These are phyloP conservation scores for Masnerella sp. DNA, from an alignment of 2,888 invertebrate species.

Conservation along the genomic window DNA sequence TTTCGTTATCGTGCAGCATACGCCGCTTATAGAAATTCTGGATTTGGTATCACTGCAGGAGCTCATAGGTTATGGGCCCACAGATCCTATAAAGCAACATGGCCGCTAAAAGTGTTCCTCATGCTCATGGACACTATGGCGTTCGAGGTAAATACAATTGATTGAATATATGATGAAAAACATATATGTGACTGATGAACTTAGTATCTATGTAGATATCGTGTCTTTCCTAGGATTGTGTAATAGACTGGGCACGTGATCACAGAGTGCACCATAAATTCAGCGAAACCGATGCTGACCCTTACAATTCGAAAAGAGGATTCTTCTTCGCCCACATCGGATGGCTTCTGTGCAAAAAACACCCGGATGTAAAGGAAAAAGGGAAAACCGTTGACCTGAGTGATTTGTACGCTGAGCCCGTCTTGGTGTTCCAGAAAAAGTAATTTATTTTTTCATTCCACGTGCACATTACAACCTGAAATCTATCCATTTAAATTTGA, in stretches of 20 bases:
- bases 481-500: no score
- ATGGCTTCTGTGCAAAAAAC: constrained; percentile 94
- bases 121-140: constrained; percentile 92
- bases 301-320: constrained; percentile 93
- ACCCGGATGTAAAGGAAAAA: constrained; percentile 91
- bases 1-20: constrained; percentile 80
- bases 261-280: constrained; percentile 93
- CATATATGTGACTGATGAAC: background rate
- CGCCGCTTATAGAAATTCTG: constrained; percentile 86
- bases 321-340: constrained; percentile 98
- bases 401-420: constrained; percentile 89
- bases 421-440: constrained; percentile 93
- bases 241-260: constrained; percentile 88
- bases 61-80: constrained; percentile 98
- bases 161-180: no score
- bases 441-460: no score
- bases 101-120: constrained; percentile 89
- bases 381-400: constrained; percentile 91
- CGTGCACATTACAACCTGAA: no score
- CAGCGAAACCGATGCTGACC: constrained; percentile 95
- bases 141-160: constrained; percentile 91
- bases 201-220: no score
- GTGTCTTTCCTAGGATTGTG: constrained; percentile 83
- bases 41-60: constrained; percentile 97
- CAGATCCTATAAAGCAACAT: constrained; percentile 95